Base-by-base conservation (phyloP, 2,113 vertebrate genomes). In the Stigmatopora nigra region DNA sequence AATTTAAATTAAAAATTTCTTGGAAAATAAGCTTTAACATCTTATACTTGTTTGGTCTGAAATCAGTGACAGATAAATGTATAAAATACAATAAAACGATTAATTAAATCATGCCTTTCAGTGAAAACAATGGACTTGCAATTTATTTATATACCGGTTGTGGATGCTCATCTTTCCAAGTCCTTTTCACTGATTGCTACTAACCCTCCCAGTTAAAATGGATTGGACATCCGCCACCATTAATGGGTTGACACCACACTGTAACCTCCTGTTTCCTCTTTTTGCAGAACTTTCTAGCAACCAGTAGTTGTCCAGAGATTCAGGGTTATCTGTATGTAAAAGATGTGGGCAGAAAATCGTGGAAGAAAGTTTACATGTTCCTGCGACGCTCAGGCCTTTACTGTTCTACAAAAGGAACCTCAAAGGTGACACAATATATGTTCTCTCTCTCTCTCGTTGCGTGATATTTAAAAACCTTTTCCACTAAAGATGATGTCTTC, bases 271-370 rank as follows among this genome's bases (percentile, higher is more conserved):
- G 8, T 36, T 16, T 0, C 22, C 68, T 51, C 49, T 6, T 71
- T 31, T 75, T 73, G 62, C 90, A 99, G 97, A 98, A 94, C 82
- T 95, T 99, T 77, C 87, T 99, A 63, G 93, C 93, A 67, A 89
- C 94, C 78, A 99, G 88, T 73, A 94, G 93, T 75, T 99, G 93
- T 82, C 96, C 97, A 76, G 97, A 99, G 89, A 94, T 99, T 77
- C 97, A 99, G 89, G 97, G 96, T 5, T 92, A 91, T 81, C 88
- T 98, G 77, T 93, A 98, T 41, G 91, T 98, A 80, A 99, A 98
- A 85, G 97, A 99, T 36, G 78, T 93, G 67, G 95, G 95, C 2
- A 91, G 92, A 63, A 99, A 97, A 80, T 99, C 97, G 0, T 99
- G 97, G 97, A 98, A 98, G 84, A 97, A 94, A 75, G 77, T 96